Evolutionary conservation across 2,888 invertebrate species (phyloP).

Genomic region (Catocala fraxini): DNA sequence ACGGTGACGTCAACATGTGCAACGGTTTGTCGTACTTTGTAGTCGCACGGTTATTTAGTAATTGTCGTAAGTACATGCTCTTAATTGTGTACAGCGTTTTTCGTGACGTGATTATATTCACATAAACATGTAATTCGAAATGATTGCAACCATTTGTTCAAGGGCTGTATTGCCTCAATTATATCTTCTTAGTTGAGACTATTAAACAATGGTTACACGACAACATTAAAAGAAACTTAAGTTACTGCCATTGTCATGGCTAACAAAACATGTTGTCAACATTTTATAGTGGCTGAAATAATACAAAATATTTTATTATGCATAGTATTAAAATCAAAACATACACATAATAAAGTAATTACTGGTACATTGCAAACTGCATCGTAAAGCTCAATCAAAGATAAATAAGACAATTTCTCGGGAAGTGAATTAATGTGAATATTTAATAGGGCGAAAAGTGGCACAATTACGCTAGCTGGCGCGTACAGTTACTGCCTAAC

Average conservation of each 20-base stretch:
- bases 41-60: conserved; percentile 43
- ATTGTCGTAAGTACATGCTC: conserved; percentile 28
- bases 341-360: neutral
- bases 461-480: conserved; percentile 46
- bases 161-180: conserved; percentile 18
- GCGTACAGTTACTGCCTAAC: conserved; percentile 24
- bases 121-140: conserved; percentile 31
- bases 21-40: conserved; percentile 22
- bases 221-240: conserved; percentile 6
- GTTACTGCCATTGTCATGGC: neutral
- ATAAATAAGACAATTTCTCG: conserved; percentile 28
- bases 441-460: conserved; percentile 49
- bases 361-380: conserved; percentile 10
- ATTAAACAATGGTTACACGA: conserved; percentile 15
- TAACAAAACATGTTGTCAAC: too few relatives aligned
- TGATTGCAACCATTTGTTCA: conserved; percentile 16
- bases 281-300: too few relatives aligned
- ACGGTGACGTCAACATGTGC: conserved; percentile 33
- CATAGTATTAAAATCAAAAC: too few relatives aligned
- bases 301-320: too few relatives aligned
- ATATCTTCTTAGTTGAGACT: conserved; percentile 34
- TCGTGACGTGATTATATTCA: conserved; percentile 37
- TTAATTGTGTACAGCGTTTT: conserved; percentile 34
- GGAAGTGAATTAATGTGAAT: conserved; percentile 47
- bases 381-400: conserved; percentile 27